These are phyloP conservation scores for Tiaroga cobitis DNA, from an alignment of 2,797 vertebrate genomes.

Conservation along the genomic window DNA sequence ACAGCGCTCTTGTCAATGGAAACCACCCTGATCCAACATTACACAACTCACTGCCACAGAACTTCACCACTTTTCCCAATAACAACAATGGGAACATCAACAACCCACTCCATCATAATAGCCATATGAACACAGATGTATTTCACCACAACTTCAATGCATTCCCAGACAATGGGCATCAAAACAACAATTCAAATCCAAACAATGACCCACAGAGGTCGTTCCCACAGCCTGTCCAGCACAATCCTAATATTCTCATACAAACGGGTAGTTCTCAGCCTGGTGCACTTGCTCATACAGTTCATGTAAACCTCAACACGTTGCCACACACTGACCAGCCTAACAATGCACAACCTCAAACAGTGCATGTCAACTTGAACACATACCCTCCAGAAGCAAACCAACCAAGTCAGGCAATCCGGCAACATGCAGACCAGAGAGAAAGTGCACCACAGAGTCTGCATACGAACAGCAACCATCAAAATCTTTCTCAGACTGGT, in stretches of 20 bases:
- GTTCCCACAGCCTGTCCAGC: constrained; percentile 59
- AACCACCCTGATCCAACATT: constrained; percentile 61
- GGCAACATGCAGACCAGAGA: constrained; percentile 8
- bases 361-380: constrained; percentile 77
- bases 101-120: constrained; percentile 62
- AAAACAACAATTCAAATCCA: constrained; percentile 63
- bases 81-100: constrained; percentile 51
- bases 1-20: constrained; percentile 58
- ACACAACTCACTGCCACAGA: constrained; percentile 46
- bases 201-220: constrained; percentile 66
- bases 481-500: constrained; percentile 7
- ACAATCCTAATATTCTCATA: constrained; percentile 74
- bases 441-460: constrained; percentile 42
- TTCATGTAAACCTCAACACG: constrained; percentile 75
- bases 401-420: constrained; percentile 13
- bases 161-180: constrained; percentile 60
- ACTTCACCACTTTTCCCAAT: constrained; percentile 40
- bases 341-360: constrained; percentile 68
- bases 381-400: constrained; percentile 61
- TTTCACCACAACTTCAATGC: constrained; percentile 59
- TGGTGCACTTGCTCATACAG: constrained; percentile 57
- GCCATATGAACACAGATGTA: constrained; percentile 42
- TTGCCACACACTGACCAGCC: constrained; percentile 59
- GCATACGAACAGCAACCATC: constrained; percentile 29
- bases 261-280: constrained; percentile 67